Percentiles rank a stretch among this genome's conserved stretches.
Conservation (phyloP, 2,888 invertebrate genomes). For the Scrobipalpa atriplicella region DNA sequence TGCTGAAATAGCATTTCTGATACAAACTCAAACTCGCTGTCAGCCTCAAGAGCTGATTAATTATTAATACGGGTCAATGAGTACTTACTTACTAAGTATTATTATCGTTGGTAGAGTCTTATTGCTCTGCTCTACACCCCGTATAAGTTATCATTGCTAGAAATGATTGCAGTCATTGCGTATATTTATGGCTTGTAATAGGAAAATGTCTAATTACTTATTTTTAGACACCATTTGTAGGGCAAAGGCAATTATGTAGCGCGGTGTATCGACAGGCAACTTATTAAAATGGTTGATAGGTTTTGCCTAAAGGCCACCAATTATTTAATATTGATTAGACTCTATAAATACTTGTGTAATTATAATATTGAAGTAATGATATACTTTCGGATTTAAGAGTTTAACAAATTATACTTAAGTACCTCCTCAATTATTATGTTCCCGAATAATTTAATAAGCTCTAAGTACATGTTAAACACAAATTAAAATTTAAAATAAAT, state of each 20-base stretch:
- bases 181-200: slow-evolving; percentile 23
- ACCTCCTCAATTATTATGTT: too few species aligned
- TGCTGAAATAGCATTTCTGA: too few species aligned
- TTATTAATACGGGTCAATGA: too few species aligned
- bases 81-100: too few species aligned
- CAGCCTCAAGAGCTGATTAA: too few species aligned
- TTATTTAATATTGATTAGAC: slow-evolving; percentile 14
- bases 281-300: slow-evolving; percentile 8
- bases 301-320: slow-evolving; percentile 14
- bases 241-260: neutral
- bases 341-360: neutral
- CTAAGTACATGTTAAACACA: too few species aligned
- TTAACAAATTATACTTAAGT: too few species aligned
- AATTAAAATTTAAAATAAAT: too few species aligned
- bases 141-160: slow-evolving; percentile 27
- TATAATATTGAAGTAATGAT: neutral
- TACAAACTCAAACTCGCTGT: too few species aligned
- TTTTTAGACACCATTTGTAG: slow-evolving; percentile 21
- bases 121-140: neutral
- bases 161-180: slow-evolving; percentile 31
- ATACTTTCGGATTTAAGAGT: neutral
- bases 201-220: slow-evolving; percentile 21
- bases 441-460: too few species aligned
- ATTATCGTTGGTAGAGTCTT: too few species aligned
- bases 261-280: slow-evolving; percentile 10